Evolutionary conservation across 2,888 invertebrate genomes (phyloP), one percentile per base, ranked within the genome.

Genomic region (Holacanthella duospinosa): DNA sequence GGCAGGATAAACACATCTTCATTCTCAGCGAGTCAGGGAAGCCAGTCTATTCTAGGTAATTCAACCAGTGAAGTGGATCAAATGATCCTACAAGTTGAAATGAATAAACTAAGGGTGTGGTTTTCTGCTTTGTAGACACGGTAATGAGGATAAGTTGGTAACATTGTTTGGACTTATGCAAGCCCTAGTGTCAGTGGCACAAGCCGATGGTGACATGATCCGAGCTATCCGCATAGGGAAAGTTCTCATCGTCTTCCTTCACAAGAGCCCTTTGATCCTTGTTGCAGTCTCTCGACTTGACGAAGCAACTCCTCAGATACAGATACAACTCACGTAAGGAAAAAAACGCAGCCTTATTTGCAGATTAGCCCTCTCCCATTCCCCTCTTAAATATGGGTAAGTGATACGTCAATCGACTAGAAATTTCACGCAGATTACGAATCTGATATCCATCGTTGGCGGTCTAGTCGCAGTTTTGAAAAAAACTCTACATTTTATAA

Each of bases 21-120:
- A 89, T 97, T 72, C 78, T 96, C 36, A 95, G 95, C 78, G 88
- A 91, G 74, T 93, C 96, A 16, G 96, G 96, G 1, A 97, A 97
- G 79, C 96, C 96, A 21, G 92, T 97, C 72, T 97, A 95, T 79
- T 89, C 93, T 16, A 84, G 89, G 86, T 88, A 77, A 67, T 75
- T 62, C 6, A n/a, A n/a, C n/a, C n/a, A n/a, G n/a, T n/a, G n/a
- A n/a, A n/a, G n/a, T n/a, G n/a, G n/a, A n/a, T n/a, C n/a, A n/a
- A n/a, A n/a, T n/a, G n/a, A n/a, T n/a, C n/a, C n/a, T n/a, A n/a
- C n/a, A n/a, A n/a, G n/a, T n/a, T n/a, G n/a, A n/a, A n/a, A n/a
- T n/a, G n/a, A n/a, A n/a, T n/a, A n/a, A n/a, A n/a, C n/a, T n/a
- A n/a, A n/a, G n/a, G n/a, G n/a, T n/a, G n/a, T n/a, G n/a, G n/a